A percentile compares a stretch with the other conserved stretches of the same genome.
These are phyloP conservation scores for Neomonachus schauinslandi DNA, from an alignment of 2,113 vertebrate species.

Conservation along the genomic window DNA sequence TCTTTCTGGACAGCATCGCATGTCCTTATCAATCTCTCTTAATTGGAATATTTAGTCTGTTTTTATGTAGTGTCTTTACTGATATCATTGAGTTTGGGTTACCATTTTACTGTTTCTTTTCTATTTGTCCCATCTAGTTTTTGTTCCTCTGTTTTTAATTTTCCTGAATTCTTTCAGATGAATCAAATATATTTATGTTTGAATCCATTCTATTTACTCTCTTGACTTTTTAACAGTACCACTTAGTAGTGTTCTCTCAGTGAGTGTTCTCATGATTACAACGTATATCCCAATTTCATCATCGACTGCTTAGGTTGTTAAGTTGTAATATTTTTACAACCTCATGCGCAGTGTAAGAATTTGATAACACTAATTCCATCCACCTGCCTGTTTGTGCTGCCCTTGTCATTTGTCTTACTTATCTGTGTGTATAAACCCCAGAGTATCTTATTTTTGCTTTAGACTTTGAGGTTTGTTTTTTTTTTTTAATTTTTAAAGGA, in stretches of 20 bases:
- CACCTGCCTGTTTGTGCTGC: not conserved
- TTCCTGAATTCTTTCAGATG: not conserved
- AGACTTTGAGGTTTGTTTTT: not conserved
- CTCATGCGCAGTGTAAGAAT: not conserved
- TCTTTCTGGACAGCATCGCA: not conserved
- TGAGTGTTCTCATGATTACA: not conserved
- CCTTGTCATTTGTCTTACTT: not conserved
- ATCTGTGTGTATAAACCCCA: not conserved
- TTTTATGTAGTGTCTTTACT: not conserved
- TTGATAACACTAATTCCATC: not conserved
- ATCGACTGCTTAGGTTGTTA: not conserved
- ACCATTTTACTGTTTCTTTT: not conserved
- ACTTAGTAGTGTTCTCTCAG: not conserved
- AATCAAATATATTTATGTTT: not conserved
- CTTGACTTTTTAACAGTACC: not conserved
- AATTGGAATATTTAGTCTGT: not conserved
- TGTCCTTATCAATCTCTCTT: not conserved
- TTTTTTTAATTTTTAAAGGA: not conserved
- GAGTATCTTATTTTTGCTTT: not conserved
- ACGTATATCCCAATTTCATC: not conserved
- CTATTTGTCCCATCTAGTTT: not conserved
- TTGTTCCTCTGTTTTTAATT: not conserved
- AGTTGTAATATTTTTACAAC: conserved; percentile 1
- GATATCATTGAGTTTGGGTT: not conserved
- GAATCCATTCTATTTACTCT: not conserved